These are phyloP conservation scores for Machimus rusticus DNA, from an alignment of 2,888 invertebrate genomes.

Conservation along the genomic window DNA sequence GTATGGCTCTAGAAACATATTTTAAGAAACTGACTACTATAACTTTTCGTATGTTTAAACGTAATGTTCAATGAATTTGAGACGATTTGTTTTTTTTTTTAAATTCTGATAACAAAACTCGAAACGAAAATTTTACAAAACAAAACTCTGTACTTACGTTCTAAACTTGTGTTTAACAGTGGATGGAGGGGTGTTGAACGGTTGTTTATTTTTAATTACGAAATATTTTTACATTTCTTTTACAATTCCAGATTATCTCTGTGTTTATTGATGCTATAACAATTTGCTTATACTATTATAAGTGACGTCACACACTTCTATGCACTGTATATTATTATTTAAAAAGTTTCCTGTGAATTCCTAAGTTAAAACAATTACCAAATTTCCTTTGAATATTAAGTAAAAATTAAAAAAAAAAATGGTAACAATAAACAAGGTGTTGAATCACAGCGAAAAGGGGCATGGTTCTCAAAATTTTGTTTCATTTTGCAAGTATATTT, in stretches of 20 bases:
- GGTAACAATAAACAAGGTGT: background rate
- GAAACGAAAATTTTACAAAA: background rate
- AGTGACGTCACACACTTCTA: slow-evolving; percentile 40
- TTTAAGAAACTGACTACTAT: background rate
- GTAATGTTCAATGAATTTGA: slow-evolving; percentile 4
- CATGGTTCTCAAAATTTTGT: slow-evolving; percentile 3
- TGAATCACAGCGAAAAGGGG: background rate
- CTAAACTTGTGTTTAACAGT: slow-evolving; percentile 33
- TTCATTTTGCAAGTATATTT: slow-evolving; percentile 16
- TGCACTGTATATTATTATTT: slow-evolving; percentile 35
- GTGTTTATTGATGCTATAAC: slow-evolving; percentile 22
- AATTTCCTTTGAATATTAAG: background rate
- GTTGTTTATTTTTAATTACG: slow-evolving; percentile 20
- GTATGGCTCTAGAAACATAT: background rate
- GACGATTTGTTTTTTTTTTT: background rate
- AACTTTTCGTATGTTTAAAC: background rate
- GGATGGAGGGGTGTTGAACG: slow-evolving; percentile 41
- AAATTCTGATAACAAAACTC: background rate
- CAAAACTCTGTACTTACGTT: background rate
- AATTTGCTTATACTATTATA: slow-evolving; percentile 31
- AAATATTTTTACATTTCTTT: slow-evolving; percentile 5
- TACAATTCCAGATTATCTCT: slow-evolving; percentile 1
- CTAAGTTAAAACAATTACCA: slow-evolving; percentile 1
- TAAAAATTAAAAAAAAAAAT: background rate
- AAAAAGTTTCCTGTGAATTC: slow-evolving; percentile 1